Conservation (phyloP, 2,797 vertebrate species). For the Lepidocolaptes lacrymiger region DNA sequence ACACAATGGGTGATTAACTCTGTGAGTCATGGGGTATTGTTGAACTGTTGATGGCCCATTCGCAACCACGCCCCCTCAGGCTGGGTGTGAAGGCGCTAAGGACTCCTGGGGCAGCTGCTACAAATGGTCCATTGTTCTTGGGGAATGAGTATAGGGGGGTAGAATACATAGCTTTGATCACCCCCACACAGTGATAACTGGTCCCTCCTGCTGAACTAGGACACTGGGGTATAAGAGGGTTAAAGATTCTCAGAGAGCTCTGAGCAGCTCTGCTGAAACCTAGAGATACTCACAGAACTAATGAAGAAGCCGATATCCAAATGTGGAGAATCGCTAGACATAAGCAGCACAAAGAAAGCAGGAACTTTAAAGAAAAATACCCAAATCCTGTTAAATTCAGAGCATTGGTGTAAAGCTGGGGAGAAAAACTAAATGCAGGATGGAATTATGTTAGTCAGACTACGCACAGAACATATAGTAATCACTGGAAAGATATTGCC, state of each 20-base stretch:
- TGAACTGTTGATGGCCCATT: no score
- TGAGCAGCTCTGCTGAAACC: neutral
- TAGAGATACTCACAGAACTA: neutral
- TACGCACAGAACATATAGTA: neutral
- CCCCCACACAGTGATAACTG: no score
- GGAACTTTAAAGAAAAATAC: neutral
- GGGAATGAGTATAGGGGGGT: no score
- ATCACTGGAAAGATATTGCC: neutral
- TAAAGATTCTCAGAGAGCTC: neutral
- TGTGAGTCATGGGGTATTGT: no score
- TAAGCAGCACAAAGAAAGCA: neutral
- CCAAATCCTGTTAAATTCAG: neutral
- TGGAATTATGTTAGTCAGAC: neutral
- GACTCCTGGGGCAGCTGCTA: no score
- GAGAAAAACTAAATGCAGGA: neutral
- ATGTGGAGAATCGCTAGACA: accelerated
- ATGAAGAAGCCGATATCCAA: neutral
- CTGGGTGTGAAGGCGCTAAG: no score
- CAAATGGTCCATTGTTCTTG: no score
- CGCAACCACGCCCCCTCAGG: no score
- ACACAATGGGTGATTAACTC: no score
- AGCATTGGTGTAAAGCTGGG: neutral
- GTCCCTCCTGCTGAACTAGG: no score
- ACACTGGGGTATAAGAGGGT: neutral
- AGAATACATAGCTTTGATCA: no score